Conservation (phyloP, 2,113 vertebrate genomes). For the Clinocottus analis region DNA sequence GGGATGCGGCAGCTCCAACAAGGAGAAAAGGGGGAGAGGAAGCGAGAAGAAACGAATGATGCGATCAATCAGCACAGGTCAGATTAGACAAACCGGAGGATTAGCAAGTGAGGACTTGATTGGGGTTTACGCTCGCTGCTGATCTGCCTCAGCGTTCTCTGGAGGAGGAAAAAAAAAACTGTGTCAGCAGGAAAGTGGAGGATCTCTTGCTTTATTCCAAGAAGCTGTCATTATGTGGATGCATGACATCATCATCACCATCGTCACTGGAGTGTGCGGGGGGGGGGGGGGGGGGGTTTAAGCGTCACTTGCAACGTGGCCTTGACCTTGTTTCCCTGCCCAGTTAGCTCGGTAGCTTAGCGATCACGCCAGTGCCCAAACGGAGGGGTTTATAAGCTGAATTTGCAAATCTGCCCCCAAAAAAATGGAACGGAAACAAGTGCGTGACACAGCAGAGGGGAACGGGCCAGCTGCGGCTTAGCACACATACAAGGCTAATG, state of each 20-base stretch:
- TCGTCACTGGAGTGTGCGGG: not conserved
- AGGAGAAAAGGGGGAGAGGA: conserved; percentile 18
- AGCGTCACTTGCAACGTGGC: conserved; percentile 32
- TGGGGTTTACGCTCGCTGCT: conserved; percentile 51
- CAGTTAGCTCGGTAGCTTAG: conserved; percentile 72
- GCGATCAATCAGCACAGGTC: conserved; percentile 65
- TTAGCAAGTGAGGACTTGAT: conserved; percentile 77
- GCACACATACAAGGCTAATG: conserved; percentile 42
- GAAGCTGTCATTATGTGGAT: conserved; percentile 55
- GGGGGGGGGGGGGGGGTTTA: conserved; percentile 3
- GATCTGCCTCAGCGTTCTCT: conserved; percentile 54
- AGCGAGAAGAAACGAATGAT: conserved; percentile 22
- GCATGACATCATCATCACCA: conserved; percentile 54
- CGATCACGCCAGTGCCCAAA: conserved; percentile 46
- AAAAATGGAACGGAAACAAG: conserved; percentile 36
- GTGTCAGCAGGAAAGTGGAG: conserved; percentile 66
- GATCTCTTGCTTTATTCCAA: conserved; percentile 41
- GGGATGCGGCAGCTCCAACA: conserved; percentile 12
- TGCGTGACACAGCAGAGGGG: conserved; percentile 67
- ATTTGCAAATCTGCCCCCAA: conserved; percentile 56
- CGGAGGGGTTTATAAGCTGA: conserved; percentile 26
- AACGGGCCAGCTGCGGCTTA: conserved; percentile 59
- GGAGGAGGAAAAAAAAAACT: conserved; percentile 20
- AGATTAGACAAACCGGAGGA: conserved; percentile 70
- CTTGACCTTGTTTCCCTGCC: conserved; percentile 58